Base-by-base conservation (phyloP, 2,113 vertebrate genomes). In the Cephalopholis sonnerati region DNA sequence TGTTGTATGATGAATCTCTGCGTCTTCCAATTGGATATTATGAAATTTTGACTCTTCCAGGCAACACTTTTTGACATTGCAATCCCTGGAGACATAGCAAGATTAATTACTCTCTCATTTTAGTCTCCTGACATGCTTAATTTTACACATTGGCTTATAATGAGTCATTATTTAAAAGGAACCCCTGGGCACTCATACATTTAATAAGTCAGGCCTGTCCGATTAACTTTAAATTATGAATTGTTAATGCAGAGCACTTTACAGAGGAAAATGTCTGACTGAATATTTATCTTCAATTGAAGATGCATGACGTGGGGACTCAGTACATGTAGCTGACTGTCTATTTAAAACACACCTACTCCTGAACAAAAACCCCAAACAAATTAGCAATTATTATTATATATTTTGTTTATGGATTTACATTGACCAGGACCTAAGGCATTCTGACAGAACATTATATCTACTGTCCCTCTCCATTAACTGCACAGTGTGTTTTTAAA, bases 91-190 rank as follows among this genome's bases (percentile, higher is more conserved):
- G 74, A 66, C 46, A 44, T 22, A 53, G 22, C 68, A 24, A n/a
- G 16, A 74, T 84, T 1, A 69, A 74, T 51, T 55, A 66, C 73
- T 78, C 20, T 29, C 7, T 24, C 22, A 58, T 87, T 74, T 63
- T 24, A 58, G 36, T 48, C 25, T 12, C 27, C 44, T 70, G 51
- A 54, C 59, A 67, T 55, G 27, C 32, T 75, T 79, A 46, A 77
- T 84, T 83, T 72, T 51, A 64, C 46, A 63, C 25, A 57, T 22
- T 55, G 51, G 25, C 18, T 66, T 62, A 46, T 68, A 81, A 87
- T 69, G 73, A 77, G 22, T 81, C 73, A 81, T 81, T 72, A 79
- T 83, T 68, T 74, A 63, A 81, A 73, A 51, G 18, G 24, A 44
- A 53, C 48, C 81, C 32, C 67, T 53, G 53, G 81, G 86, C 73